These are phyloP conservation scores for Ophraella communa DNA, from an alignment of 2,888 invertebrate genomes.

Conservation along the genomic window DNA sequence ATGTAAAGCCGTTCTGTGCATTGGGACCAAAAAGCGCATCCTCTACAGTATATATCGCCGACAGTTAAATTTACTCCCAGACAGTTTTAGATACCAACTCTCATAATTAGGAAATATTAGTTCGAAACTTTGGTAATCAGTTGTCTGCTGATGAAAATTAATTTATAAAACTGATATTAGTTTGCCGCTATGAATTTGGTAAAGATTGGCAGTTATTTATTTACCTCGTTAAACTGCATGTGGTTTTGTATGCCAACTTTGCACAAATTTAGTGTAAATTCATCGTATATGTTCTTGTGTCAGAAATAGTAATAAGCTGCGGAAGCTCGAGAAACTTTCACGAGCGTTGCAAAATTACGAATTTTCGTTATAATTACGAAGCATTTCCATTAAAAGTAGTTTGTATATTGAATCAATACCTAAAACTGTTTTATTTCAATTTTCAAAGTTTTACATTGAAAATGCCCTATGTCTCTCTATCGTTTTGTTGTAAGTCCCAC, in stretches of 20 bases:
- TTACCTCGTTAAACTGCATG: neutral
- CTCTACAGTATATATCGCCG: neutral
- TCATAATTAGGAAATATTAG: slow-evolving; percentile 28
- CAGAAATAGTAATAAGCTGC: neutral
- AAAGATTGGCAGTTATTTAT: slow-evolving; percentile 8
- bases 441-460: too few species aligned
- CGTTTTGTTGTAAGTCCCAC: too few species aligned
- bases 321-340: neutral
- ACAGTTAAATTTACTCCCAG: slow-evolving; percentile 24
- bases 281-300: neutral
- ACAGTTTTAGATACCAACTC: slow-evolving; percentile 21
- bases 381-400: neutral
- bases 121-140: slow-evolving; percentile 29
- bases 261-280: neutral
- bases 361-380: neutral
- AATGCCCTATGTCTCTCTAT: too few species aligned
- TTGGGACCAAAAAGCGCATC: neutral
- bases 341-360: neutral
- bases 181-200: slow-evolving; percentile 15
- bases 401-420: too few species aligned
- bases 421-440: too few species aligned
- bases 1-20: neutral
- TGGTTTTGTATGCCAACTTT: neutral
- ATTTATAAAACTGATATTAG: slow-evolving; percentile 22
- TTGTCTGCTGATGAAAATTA: slow-evolving; percentile 24